Evolutionary conservation across 2,888 invertebrate species (phyloP).

Genomic region (Pardosa pseudoannulata): DNA sequence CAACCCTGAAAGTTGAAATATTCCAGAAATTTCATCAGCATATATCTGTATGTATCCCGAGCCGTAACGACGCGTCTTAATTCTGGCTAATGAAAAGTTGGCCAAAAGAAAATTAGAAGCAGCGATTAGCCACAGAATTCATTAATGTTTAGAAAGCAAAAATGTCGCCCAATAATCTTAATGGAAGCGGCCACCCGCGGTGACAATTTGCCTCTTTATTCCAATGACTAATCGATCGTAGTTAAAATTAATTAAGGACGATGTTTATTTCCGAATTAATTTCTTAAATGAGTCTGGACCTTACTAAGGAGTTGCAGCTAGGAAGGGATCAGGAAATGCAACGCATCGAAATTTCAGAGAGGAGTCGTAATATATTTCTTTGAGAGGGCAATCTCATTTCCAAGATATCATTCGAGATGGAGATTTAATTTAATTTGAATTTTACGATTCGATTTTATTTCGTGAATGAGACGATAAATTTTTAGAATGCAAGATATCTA

Average conservation of each 20-base stretch:
- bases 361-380: too few species aligned
- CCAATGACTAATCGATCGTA: conserved; percentile 63
- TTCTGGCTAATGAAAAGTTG: conserved; percentile 13
- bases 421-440: too few species aligned
- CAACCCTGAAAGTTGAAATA: not conserved
- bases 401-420: too few species aligned
- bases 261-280: conserved; percentile 68
- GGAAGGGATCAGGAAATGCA: not conserved
- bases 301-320: not conserved
- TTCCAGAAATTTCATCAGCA: not conserved
- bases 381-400: too few species aligned
- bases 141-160: conserved; percentile 59
- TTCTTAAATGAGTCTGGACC: conserved; percentile 37
- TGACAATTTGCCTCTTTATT: conserved; percentile 65
- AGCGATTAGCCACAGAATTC: conserved; percentile 61
- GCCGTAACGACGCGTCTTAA: conserved; percentile 47
- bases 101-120: conserved; percentile 16
- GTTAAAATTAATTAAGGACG: conserved; percentile 65
- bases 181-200: conserved; percentile 55
- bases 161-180: conserved; percentile 57
- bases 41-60: not conserved
- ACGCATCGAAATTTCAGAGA: not conserved
- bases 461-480: too few species aligned
- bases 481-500: too few species aligned
- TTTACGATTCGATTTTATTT: too few species aligned